These are phyloP conservation scores for Alviniconcha strummeri DNA, from an alignment of 2,888 invertebrate genomes.

Conservation along the genomic window DNA sequence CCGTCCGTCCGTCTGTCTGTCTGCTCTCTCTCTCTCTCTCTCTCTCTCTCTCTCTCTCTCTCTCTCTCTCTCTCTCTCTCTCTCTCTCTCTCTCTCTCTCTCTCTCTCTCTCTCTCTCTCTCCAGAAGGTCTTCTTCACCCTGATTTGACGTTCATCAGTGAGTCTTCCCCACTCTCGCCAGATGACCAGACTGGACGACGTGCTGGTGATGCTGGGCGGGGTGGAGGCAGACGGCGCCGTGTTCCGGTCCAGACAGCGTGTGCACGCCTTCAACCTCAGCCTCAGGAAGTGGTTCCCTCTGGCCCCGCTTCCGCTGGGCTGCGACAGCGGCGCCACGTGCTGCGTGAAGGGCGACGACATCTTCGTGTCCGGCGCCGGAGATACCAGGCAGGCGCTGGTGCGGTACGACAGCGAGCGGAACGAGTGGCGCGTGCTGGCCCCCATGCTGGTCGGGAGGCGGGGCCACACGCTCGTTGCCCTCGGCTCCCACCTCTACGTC, in stretches of 20 bases:
- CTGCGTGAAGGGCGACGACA: slow-evolving; percentile 36
- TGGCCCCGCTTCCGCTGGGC: slow-evolving; percentile 37
- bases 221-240: slow-evolving; percentile 22
- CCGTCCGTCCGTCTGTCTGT: not conserved
- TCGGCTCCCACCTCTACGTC: slow-evolving; percentile 28
- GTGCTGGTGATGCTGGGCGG: slow-evolving; percentile 37
- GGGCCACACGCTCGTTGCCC: slow-evolving; percentile 35
- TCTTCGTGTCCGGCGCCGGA: slow-evolving; percentile 37
- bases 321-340: slow-evolving; percentile 39
- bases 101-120: not conserved
- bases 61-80: not conserved
- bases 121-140: not conserved
- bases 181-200: slow-evolving; percentile 33
- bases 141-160: too few relatives aligned
- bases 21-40: slow-evolving; percentile 12
- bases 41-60: slow-evolving; percentile 18
- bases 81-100: not conserved
- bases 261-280: slow-evolving; percentile 34
- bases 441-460: slow-evolving; percentile 36
- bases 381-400: slow-evolving; percentile 35
- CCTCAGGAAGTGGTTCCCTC: slow-evolving; percentile 35
- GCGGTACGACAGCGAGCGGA: slow-evolving; percentile 31
- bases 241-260: slow-evolving; percentile 33
- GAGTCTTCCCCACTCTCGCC: not conserved
- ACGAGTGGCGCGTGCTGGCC: slow-evolving; percentile 36